A percentile compares a stretch with the other conserved stretches of the same genome.
These are phyloP conservation scores for Stomatorhinus walkeri DNA, from an alignment of 2,797 vertebrate genomes.

Conservation along the genomic window DNA sequence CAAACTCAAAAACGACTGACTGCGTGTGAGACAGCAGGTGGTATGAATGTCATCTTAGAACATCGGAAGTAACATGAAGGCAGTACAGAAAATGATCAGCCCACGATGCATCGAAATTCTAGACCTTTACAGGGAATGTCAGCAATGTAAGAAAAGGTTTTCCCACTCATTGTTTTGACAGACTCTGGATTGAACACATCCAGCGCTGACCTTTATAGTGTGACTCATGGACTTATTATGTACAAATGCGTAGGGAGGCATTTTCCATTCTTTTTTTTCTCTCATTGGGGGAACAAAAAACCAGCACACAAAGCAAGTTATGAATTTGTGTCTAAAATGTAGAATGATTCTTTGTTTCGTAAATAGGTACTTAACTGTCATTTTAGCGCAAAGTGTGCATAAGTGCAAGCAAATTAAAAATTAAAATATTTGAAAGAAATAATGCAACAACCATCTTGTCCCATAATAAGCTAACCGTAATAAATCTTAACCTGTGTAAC, in stretches of 20 bases:
- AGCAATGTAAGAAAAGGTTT: conserved; percentile 27
- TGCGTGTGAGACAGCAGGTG: not conserved
- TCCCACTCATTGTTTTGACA: conserved; percentile 31
- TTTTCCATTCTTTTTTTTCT: conserved; percentile 6
- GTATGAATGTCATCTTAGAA: not conserved
- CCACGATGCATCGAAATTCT: not conserved
- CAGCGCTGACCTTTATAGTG: conserved; percentile 30
- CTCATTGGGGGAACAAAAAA: not conserved
- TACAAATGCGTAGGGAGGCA: not conserved
- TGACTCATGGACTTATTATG: conserved; percentile 23
- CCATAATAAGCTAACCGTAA: not conserved
- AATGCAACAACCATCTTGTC: not conserved
- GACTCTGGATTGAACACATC: conserved; percentile 29
- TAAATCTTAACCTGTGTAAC: not conserved
- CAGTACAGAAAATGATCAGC: not conserved
- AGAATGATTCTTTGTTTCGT: not conserved
- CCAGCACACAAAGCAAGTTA: not conserved
- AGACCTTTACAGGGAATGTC: conserved; percentile 30
- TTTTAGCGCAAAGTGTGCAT: not conserved
- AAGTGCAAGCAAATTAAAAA: not conserved
- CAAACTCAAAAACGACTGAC: not conserved
- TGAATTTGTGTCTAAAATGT: not conserved
- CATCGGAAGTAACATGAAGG: conserved; percentile 13
- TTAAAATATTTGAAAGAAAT: not conserved
- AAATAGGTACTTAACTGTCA: not conserved